These are phyloP conservation scores for Pachyuromys duprasi DNA, from an alignment of 2,797 vertebrate genomes.

Conservation along the genomic window DNA sequence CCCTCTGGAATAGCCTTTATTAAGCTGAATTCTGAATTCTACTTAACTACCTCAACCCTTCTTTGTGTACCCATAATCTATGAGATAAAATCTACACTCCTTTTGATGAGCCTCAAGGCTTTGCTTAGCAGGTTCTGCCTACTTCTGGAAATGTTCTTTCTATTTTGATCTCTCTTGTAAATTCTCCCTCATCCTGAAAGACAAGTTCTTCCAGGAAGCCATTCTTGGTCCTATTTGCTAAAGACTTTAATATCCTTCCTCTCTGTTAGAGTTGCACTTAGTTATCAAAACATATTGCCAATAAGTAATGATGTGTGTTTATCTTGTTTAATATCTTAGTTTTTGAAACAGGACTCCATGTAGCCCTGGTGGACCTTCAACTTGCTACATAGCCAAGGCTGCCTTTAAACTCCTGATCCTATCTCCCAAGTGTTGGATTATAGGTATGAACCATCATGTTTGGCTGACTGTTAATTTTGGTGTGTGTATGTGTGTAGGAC, in stretches of 20 bases:
- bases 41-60: neutral
- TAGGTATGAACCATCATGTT: neutral
- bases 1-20: neutral
- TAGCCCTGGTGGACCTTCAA: neutral
- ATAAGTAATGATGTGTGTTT: neutral
- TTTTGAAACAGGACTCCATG: neutral
- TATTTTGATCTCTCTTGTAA: neutral
- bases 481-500: neutral
- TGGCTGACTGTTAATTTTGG: neutral
- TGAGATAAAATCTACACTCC: constrained; percentile 13
- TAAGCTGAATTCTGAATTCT: constrained; percentile 17
- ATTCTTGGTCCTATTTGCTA: constrained; percentile 11
- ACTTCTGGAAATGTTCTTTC: neutral
- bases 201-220: neutral
- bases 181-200: constrained; percentile 29
- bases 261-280: neutral
- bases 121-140: neutral
- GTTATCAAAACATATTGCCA: neutral
- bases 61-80: neutral
- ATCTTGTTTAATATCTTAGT: constrained; percentile 2
- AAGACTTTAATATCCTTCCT: neutral
- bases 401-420: neutral
- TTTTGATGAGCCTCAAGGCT: neutral
- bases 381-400: neutral
- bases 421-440: neutral